Conservation (phyloP, 2,888 invertebrate genomes). For the Eilema depressum region DNA sequence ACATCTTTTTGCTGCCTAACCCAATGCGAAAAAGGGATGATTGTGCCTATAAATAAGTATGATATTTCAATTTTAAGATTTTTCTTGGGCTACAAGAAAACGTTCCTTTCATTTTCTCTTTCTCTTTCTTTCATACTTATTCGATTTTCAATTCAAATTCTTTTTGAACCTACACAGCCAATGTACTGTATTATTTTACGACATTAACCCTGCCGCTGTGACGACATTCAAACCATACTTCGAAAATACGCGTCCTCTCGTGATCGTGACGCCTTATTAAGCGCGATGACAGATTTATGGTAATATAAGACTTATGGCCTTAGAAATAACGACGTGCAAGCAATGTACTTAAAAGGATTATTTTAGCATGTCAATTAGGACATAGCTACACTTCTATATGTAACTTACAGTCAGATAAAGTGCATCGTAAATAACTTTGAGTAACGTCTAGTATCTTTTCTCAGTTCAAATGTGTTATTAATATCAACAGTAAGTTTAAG, state of each 20-base stretch:
- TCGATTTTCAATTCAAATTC: neutral
- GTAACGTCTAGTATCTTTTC: constrained; percentile 7
- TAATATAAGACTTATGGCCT: constrained; percentile 62
- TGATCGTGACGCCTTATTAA: constrained; percentile 58
- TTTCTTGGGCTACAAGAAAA: neutral
- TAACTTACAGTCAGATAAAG: constrained; percentile 13
- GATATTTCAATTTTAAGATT: neutral
- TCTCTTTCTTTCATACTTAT: neutral
- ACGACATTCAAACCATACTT: neutral
- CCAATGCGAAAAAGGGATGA: no score
- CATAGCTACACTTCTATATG: constrained; percentile 30
- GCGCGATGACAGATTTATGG: constrained; percentile 66
- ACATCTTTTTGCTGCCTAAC: no score
- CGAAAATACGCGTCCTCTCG: constrained; percentile 47
- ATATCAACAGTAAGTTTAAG: no score
- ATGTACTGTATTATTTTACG: neutral
- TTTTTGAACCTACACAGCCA: neutral
- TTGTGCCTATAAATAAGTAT: no score
- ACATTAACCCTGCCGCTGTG: neutral
- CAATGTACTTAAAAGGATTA: constrained; percentile 50
- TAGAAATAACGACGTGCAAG: constrained; percentile 54
- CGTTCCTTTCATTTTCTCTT: neutral
- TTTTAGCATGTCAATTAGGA: constrained; percentile 55
- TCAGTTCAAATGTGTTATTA: neutral
- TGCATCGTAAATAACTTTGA: constrained; percentile 12